These are phyloP conservation scores for Cecidostiba fungosa DNA, from an alignment of 2,888 invertebrate species.

Conservation along the genomic window DNA sequence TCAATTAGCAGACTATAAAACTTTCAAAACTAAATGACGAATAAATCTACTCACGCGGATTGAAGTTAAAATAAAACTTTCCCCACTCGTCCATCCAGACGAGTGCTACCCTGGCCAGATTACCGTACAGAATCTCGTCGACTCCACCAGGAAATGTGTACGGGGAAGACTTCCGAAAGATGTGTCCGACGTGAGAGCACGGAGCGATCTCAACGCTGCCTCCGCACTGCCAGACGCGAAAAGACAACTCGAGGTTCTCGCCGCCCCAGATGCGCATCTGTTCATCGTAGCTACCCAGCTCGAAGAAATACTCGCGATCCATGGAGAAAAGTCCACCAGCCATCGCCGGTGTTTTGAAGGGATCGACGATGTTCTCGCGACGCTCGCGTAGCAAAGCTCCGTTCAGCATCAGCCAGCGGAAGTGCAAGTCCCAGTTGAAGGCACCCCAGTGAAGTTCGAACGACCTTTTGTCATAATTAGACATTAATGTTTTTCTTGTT, in stretches of 20 bases:
- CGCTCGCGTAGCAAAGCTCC: constrained; percentile 84
- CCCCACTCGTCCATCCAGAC: constrained; percentile 99
- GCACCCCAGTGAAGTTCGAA: constrained; percentile 99
- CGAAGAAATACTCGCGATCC: constrained; percentile 91
- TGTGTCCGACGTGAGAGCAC: constrained; percentile 96
- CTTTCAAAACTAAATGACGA: background rate
- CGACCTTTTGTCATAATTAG: constrained; percentile 84
- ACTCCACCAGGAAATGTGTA: constrained; percentile 98
- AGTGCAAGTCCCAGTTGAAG: constrained; percentile 98
- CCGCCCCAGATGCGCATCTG: constrained; percentile 97
- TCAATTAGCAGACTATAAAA: background rate
- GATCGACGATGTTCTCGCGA: constrained; percentile 85
- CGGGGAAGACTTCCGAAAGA: constrained; percentile 95
- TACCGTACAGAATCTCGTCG: constrained; percentile 91
- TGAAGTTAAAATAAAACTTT: constrained; percentile 94
- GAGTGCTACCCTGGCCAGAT: constrained; percentile 94
- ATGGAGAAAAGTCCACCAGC: constrained; percentile 97
- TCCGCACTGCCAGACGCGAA: constrained; percentile 98
- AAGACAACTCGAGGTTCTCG: constrained; percentile 98
- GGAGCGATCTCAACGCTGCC: constrained; percentile 94
- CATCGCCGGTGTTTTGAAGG: constrained; percentile 93
- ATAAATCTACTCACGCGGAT: constrained; percentile 81
- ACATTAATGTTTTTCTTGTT: constrained; percentile 4
- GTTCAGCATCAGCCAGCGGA: constrained; percentile 91
- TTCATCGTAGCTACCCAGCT: constrained; percentile 89